Base-by-base conservation (phyloP, 2,888 invertebrate species). In the Branchellion lobata region DNA sequence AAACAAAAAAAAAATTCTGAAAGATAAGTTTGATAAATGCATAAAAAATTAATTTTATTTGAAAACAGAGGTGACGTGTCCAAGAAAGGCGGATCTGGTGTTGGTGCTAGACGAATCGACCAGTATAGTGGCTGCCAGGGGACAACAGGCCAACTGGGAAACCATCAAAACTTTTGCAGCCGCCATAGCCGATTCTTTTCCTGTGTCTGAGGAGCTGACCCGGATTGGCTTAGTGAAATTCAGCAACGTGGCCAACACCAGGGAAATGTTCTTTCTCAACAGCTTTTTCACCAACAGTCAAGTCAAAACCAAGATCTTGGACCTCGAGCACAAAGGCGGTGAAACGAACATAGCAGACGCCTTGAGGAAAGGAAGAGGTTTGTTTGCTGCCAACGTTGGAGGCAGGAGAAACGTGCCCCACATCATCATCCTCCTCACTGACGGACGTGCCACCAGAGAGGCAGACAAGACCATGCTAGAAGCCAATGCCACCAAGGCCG, bases 301-400 rank as follows among this genome's bases (percentile, higher is more conserved):
- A 11, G 11, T 79, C 29, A 77, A 69, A 71, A 1, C 47, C 18
- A 61, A 71, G 8, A 79, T 81, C 31, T 65, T 53, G 57, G 47
- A 53, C 33, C 51, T 76, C 14, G 69, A 75, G n/a, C 47, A 53
- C 18, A 71, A 36, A 18, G 81, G 81, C 14, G 81, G 81, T 33
- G 79, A 79, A 51, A 81, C 81, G 1, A 81, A 81, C 47, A 79
- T 81, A 8, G 81, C 81, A 1, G 81, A 73, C n/a, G 81, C 73
- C 8, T 27, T 81, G 24, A 68, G 81, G 47, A 24, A 79, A 11
- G 68, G 31, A 0, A 36, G 65, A 61, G 8, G 29, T 8, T 72
- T 80, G 79, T 80, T 79, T 40, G 31, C n/a, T n/a, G 11, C 40
- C 24, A 36, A 65, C 0, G 27, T 34, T 40, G 80, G 80, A 53